phyloP scores from a whole-genome alignment of 2,797 vertebrate species.

The Iguana delicatissima region DNA sequence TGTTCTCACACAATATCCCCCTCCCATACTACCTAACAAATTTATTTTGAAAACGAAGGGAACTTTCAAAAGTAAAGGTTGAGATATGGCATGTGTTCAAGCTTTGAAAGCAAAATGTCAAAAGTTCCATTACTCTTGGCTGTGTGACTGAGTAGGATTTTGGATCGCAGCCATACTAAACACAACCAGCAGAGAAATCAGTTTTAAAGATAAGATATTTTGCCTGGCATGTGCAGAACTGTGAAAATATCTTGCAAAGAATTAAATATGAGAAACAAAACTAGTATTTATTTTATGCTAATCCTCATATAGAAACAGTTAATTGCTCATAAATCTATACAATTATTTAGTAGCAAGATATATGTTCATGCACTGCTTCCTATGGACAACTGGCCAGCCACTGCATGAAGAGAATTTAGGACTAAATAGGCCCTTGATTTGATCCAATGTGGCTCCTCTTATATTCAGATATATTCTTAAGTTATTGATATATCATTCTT shows the following conservation, averaged over 20 bases:
- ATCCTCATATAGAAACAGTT: not conserved
- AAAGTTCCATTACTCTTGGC: not conserved
- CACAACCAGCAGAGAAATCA: not conserved
- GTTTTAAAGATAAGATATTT: not conserved
- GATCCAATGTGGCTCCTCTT: too few relatives aligned
- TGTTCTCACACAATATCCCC: too few relatives aligned
- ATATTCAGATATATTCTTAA: not conserved
- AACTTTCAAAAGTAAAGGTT: not conserved
- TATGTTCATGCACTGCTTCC: not conserved
- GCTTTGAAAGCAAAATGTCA: not conserved
- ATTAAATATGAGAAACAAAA: accelerated
- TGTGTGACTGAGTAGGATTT: not conserved
- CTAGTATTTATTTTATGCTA: not conserved
- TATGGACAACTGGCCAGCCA: too few relatives aligned
- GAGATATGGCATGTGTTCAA: not conserved
- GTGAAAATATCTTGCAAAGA: not conserved
- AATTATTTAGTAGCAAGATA: slow-evolving; percentile 10
- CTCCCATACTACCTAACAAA: not conserved
- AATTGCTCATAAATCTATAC: slow-evolving; percentile 35
- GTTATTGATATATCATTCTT: slow-evolving; percentile 61
- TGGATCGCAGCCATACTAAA: not conserved
- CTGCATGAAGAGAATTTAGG: too few relatives aligned
- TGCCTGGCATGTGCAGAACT: not conserved
- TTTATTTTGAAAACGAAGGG: not conserved
- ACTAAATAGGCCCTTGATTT: too few relatives aligned